Evolutionary conservation across 2,113 vertebrate genomes (phyloP).

Genomic region (Thryonomys swinderianus): DNA sequence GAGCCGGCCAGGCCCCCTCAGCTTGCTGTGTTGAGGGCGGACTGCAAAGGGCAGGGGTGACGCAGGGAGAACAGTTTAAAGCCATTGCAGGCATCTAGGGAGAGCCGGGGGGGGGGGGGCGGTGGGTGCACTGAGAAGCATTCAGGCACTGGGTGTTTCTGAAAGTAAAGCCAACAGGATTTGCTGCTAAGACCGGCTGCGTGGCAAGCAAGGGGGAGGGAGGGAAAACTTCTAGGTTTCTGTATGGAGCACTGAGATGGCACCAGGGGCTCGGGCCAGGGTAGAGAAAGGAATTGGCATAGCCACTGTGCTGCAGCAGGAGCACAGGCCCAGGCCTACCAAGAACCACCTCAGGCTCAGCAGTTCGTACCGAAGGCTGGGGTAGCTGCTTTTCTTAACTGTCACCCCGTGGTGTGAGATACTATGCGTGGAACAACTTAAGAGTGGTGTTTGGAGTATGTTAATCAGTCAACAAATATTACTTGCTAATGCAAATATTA

Average conservation of each 20-base stretch:
- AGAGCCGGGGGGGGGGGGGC: neutral
- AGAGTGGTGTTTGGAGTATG: neutral
- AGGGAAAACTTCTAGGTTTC: neutral
- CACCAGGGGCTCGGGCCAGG: neutral
- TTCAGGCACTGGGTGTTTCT: conserved; percentile 29
- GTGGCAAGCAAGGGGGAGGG: neutral
- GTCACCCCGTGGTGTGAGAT: neutral
- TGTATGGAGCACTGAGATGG: neutral
- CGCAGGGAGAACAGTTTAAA: neutral
- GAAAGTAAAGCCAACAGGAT: neutral
- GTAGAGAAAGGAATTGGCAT: conserved; percentile 10
- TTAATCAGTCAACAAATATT: neutral
- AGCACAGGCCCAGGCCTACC: neutral
- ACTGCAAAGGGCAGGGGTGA: neutral
- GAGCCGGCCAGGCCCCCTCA: neutral
- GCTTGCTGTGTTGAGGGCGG: neutral
- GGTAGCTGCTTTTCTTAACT: neutral
- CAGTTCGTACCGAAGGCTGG: neutral
- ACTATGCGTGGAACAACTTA: neutral
- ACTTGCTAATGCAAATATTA: neutral
- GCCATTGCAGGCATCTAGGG: neutral
- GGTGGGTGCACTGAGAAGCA: neutral
- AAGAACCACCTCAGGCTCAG: neutral
- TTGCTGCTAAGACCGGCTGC: neutral
- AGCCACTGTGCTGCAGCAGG: neutral